phyloP scores from a whole-genome alignment of 2,888 invertebrate species.

The Psylliodes chrysocephalus region DNA sequence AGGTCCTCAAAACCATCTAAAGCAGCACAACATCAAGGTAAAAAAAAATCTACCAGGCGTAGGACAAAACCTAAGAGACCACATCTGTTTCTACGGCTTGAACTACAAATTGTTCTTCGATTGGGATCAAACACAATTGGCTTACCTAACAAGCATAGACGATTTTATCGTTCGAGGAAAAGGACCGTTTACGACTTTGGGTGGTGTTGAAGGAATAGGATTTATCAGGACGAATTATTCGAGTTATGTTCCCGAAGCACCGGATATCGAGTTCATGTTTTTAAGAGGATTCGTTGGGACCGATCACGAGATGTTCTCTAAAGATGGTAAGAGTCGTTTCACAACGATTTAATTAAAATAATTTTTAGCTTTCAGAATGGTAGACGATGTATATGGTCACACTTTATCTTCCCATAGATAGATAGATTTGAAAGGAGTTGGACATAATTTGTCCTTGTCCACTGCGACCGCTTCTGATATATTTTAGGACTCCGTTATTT shows the following conservation, averaged over 20 bases:
- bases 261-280: slow-evolving; percentile 74
- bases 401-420: no score
- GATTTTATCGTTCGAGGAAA: slow-evolving; percentile 56
- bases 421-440: no score
- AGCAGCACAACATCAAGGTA: slow-evolving; percentile 69
- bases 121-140: slow-evolving; percentile 43
- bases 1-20: slow-evolving; percentile 70
- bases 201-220: slow-evolving; percentile 68
- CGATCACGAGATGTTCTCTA: slow-evolving; percentile 63
- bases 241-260: slow-evolving; percentile 65
- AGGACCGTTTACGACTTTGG: slow-evolving; percentile 68
- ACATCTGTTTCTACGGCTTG: slow-evolving; percentile 71
- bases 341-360: no score
- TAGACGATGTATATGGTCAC: slow-evolving; percentile 51
- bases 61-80: slow-evolving; percentile 75
- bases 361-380: slow-evolving; percentile 38
- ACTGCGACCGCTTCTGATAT: no score
- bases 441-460: no score
- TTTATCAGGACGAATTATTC: slow-evolving; percentile 69
- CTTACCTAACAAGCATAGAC: slow-evolving; percentile 5
- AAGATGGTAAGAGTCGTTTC: slow-evolving; percentile 14
- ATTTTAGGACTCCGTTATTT: no score
- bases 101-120: slow-evolving; percentile 67
- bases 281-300: slow-evolving; percentile 68
- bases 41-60: slow-evolving; percentile 71